Evolutionary conservation across 1,140 invertebrate species (phyloP), one percentile per base, ranked within the genome.

Genomic region (Hyles euphorbiae): DNA sequence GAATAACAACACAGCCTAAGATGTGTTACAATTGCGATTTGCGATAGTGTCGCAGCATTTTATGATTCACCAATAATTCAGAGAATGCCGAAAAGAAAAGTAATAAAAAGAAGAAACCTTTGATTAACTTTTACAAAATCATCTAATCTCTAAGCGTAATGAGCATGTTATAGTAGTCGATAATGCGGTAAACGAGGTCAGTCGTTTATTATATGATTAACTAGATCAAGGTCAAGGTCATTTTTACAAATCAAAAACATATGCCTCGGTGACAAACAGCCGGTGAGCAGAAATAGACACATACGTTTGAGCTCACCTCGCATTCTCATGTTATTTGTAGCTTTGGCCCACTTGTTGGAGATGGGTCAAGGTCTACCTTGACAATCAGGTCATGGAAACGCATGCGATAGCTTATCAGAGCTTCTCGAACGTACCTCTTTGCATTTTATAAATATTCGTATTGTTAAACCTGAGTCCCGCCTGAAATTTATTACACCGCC

Each of bases 201-300:
- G 74, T 57, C 72, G 73, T 86, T 85, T 88, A 84, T 86, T 80
- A 82, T 78, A 76, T 68, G 70, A 76, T 75, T 74, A 82, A 88
- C 74, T 85, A 82, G 85, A 88, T 88, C 85, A 88, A 85, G 85
- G 85, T 88, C 85, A 88, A 88, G 83, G 85, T 85, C 83, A 88
- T 82, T 86, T 85, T 85, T 86, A 88, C 85, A 86, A 88, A 86
- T 86, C 79, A 86, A 84, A 87, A 83, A 74, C 75, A 83, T 70
- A 76, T 72, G 74, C 76, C 72, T 77, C 63, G 53, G 74, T 80
- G 82, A 85, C 76, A 86, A 83, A 78, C 70, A 78, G 65, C 52
- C 65, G 62, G 63, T 63, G 76, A 61, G 72, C 75, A 77, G 73
- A 84, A 84, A 86, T 84, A 87, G 78, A 76, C 56, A 68, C 66